Evolutionary conservation across 2,888 invertebrate genomes (phyloP).

Genomic region (Tinea trinotella): DNA sequence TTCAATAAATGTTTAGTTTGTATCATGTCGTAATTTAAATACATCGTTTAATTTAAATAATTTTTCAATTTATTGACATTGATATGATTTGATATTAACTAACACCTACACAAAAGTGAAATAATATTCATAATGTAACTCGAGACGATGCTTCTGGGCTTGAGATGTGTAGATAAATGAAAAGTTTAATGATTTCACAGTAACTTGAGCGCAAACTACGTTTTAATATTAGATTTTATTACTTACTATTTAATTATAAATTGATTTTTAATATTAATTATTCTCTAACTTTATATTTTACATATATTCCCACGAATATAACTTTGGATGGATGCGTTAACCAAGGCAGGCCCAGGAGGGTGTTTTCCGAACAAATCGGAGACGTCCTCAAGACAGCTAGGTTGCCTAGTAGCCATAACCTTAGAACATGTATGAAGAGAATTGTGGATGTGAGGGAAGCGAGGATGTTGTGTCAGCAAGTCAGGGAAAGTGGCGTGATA

Average conservation of each 20-base stretch:
- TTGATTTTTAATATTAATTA: neutral
- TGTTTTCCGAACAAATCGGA: too few species aligned
- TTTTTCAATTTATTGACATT: constrained; percentile 46
- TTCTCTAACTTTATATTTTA: neutral
- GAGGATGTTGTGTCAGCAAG: too few species aligned
- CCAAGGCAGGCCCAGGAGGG: too few species aligned
- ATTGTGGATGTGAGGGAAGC: too few species aligned
- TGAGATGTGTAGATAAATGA: neutral
- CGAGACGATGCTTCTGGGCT: constrained; percentile 10
- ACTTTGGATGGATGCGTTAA: too few species aligned
- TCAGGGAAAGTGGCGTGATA: too few species aligned
- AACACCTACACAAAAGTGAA: constrained; percentile 23
- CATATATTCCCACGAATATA: neutral
- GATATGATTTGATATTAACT: constrained; percentile 37
- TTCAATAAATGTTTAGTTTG: neutral
- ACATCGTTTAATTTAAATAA: constrained; percentile 43
- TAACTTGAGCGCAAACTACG: neutral
- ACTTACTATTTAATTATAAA: neutral
- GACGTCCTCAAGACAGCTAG: too few species aligned
- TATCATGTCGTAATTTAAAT: neutral
- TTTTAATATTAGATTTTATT: neutral
- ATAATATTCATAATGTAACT: constrained; percentile 8
- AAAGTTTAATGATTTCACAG: neutral
- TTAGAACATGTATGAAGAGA: too few species aligned
- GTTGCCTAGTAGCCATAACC: too few species aligned